phyloP scores from a whole-genome alignment of 2,797 vertebrate genomes.

The Crypturellus tataupa region DNA sequence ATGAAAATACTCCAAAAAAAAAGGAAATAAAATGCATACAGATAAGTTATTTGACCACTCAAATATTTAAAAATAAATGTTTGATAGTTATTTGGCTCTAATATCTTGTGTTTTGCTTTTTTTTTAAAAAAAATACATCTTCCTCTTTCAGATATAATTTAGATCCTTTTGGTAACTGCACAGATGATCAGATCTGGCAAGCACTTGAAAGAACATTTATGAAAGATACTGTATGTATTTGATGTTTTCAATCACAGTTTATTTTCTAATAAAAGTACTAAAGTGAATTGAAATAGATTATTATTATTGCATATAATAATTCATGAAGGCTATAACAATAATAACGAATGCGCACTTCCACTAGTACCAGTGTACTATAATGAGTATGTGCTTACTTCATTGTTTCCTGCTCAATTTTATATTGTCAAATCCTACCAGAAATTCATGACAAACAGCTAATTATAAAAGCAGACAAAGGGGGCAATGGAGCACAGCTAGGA shows the following conservation, averaged over 20 bases:
- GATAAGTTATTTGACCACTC: background rate
- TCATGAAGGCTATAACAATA: background rate
- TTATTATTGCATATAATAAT: background rate
- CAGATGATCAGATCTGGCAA: conserved; percentile 83
- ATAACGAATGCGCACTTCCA: background rate
- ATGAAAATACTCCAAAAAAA: background rate
- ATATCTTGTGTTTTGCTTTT: background rate
- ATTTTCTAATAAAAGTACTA: background rate
- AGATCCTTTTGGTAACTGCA: conserved; percentile 82
- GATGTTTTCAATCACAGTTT: background rate
- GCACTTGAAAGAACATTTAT: conserved; percentile 87
- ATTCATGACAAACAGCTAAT: background rate
- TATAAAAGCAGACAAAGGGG: conserved; percentile 23
- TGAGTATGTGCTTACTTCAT: background rate
- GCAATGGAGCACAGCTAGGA: background rate
- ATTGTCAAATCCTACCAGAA: background rate
- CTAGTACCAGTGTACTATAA: background rate
- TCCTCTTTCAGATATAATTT: conserved; percentile 82
- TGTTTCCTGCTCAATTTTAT: background rate
- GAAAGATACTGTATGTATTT: conserved; percentile 80
- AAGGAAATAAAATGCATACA: background rate
- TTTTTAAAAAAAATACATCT: background rate
- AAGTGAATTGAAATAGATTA: background rate
- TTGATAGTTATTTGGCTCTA: background rate
- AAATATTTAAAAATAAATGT: background rate